Percentiles rank a stretch among this genome's conserved stretches.
Conservation (phyloP, 2,888 invertebrate species). For the Coenonympha glycerion region DNA sequence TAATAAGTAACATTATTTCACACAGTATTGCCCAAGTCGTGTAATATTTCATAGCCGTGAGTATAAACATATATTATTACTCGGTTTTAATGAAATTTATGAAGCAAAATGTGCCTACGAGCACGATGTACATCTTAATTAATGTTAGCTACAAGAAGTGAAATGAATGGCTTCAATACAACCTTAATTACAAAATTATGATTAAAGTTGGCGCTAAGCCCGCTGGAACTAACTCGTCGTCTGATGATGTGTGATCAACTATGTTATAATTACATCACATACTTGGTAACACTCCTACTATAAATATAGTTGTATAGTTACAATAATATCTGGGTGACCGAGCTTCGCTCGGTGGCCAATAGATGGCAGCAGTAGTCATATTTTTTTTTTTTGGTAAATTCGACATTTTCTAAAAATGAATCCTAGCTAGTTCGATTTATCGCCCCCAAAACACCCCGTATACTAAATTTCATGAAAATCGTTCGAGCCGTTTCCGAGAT, state of each 20-base stretch:
- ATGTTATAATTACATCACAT: too few species aligned
- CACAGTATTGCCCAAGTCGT: background rate
- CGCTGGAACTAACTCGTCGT: slow-evolving; percentile 17
- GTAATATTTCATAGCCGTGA: slow-evolving; percentile 3
- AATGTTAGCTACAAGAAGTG: slow-evolving; percentile 24
- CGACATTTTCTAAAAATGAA: too few species aligned
- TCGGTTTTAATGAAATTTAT: slow-evolving; percentile 24
- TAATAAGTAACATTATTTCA: background rate
- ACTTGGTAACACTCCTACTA: too few species aligned
- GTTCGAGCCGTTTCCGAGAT: too few species aligned
- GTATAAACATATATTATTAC: slow-evolving; percentile 23
- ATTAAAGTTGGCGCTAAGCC: slow-evolving; percentile 25
- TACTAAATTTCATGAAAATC: too few species aligned
- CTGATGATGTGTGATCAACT: slow-evolving; percentile 13
- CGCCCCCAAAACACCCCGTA: too few species aligned
- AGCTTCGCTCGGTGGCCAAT: too few species aligned
- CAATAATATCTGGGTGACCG: too few species aligned
- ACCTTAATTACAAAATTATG: slow-evolving; percentile 29
- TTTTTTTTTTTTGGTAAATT: too few species aligned
- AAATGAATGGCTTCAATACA: slow-evolving; percentile 28
- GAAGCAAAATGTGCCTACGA: slow-evolving; percentile 22
- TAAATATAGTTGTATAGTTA: too few species aligned
- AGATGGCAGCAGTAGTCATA: too few species aligned
- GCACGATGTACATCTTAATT: slow-evolving; percentile 27
- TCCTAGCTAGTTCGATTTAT: too few species aligned